Evolutionary conservation across 2,797 vertebrate genomes (phyloP).

Genomic region (Tauraco hartlaubi): DNA sequence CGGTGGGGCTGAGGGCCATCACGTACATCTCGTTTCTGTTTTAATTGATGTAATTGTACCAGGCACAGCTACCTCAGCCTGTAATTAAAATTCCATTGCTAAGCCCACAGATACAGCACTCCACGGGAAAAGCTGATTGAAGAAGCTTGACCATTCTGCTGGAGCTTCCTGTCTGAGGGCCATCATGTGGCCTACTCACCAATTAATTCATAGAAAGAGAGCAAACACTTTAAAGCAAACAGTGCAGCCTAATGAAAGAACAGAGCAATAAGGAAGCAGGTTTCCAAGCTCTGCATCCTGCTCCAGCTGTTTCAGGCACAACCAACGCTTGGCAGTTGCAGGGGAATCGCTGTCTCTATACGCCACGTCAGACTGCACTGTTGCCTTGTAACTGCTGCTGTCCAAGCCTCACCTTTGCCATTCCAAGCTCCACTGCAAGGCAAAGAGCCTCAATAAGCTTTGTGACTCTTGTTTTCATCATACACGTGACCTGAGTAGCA

Average conservation of each 20-base stretch:
- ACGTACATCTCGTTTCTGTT: neutral
- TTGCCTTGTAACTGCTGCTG: too few relatives aligned
- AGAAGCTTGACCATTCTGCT: neutral
- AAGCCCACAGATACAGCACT: neutral
- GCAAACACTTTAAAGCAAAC: neutral
- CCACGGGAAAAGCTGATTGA: neutral
- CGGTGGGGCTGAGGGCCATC: fast-evolving
- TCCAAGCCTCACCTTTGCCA: neutral
- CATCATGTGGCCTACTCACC: neutral
- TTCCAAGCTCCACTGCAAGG: neutral
- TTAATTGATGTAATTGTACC: neutral
- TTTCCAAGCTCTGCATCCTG: neutral
- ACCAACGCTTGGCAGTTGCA: fast-evolving
- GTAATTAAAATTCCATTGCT: constrained; percentile 1
- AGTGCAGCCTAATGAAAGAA: neutral
- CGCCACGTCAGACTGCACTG: too few relatives aligned
- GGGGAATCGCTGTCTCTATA: neutral
- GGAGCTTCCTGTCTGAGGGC: constrained; percentile 1
- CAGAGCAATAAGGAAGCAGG: neutral
- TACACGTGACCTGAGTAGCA: neutral
- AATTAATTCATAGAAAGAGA: constrained; percentile 7
- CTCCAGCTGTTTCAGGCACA: neutral
- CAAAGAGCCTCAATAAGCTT: neutral
- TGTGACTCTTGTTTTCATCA: neutral
- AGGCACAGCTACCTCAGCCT: neutral